Percentiles rank a stretch among this genome's conserved stretches.
Evolutionary conservation across 1,140 invertebrate genomes (phyloP).

Genomic region (Archivesica marissinica): DNA sequence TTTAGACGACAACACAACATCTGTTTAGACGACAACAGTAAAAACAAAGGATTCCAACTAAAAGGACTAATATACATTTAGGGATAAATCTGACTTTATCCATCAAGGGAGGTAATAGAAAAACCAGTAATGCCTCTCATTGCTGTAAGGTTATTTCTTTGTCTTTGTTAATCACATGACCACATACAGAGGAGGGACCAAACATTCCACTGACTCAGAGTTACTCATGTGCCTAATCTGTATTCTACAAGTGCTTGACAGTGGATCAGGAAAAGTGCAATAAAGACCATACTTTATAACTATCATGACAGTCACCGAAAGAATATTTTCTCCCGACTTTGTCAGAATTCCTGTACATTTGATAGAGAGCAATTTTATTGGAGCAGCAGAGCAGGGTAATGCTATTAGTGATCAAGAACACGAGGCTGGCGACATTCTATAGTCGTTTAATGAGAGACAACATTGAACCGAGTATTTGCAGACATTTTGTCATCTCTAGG

Average conservation of each 20-base stretch:
- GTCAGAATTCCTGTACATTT: constrained; percentile 5
- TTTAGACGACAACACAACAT: too few relatives aligned
- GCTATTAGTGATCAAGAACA: constrained; percentile 33
- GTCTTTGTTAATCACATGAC: constrained; percentile 51
- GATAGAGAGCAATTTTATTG: neutral
- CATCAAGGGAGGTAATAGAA: too few relatives aligned
- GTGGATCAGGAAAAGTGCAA: neutral
- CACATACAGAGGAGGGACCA: neutral
- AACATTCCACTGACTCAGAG: constrained; percentile 52
- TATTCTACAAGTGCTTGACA: constrained; percentile 52
- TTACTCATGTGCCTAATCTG: constrained; percentile 40
- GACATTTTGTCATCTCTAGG: constrained; percentile 11
- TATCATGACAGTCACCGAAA: neutral
- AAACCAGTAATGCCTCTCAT: too few relatives aligned
- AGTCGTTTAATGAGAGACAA: neutral
- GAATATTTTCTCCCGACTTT: neutral
- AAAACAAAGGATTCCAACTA: too few relatives aligned
- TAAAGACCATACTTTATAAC: neutral
- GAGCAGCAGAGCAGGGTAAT: too few relatives aligned
- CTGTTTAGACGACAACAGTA: too few relatives aligned
- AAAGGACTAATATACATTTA: too few relatives aligned
- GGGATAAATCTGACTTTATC: too few relatives aligned
- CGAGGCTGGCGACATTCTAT: constrained; percentile 2
- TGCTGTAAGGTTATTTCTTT: constrained; percentile 33
- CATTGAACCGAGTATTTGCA: neutral